Conservation (phyloP, 2,888 invertebrate species). For the Ypsolopha sequella region DNA sequence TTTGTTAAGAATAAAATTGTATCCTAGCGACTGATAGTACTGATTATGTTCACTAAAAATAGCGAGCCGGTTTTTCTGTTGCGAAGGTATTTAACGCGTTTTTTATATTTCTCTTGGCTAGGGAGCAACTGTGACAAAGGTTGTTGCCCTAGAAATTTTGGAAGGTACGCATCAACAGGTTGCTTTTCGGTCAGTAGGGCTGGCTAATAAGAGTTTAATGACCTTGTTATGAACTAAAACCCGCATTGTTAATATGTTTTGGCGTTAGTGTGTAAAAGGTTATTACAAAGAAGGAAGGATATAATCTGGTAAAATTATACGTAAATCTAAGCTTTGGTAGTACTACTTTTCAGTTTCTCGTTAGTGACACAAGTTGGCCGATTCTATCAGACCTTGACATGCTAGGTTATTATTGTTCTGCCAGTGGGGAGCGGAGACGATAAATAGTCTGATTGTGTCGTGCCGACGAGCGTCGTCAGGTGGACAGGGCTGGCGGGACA, state of each 20-base stretch:
- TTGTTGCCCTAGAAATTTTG: neutral
- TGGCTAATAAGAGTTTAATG: conserved; percentile 8
- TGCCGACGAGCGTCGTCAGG: conserved; percentile 4
- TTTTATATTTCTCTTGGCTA: neutral
- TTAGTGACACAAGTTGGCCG: conserved; percentile 24
- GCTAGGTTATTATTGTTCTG: conserved; percentile 39
- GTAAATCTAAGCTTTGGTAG: too few species aligned
- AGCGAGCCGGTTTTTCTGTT: neutral
- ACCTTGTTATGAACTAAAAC: neutral
- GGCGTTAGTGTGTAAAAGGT: too few species aligned
- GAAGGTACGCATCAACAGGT: neutral
- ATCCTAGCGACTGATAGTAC: too few species aligned
- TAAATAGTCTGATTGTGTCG: conserved; percentile 4
- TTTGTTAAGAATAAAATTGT: neutral
- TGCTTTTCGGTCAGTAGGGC: conserved; percentile 1
- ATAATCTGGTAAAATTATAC: too few species aligned
- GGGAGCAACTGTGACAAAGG: conserved; percentile 5
- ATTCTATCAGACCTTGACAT: conserved; percentile 28
- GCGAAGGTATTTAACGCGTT: neutral
- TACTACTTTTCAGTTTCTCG: conserved; percentile 5
- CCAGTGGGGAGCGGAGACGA: conserved; percentile 3
- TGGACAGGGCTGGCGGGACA: conserved; percentile 3
- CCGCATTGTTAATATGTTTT: too few species aligned
- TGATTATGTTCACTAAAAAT: neutral
- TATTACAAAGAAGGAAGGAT: too few species aligned